Base-by-base conservation (phyloP, 2,113 vertebrate genomes). In the cattle (Bos taurus) region DNA sequence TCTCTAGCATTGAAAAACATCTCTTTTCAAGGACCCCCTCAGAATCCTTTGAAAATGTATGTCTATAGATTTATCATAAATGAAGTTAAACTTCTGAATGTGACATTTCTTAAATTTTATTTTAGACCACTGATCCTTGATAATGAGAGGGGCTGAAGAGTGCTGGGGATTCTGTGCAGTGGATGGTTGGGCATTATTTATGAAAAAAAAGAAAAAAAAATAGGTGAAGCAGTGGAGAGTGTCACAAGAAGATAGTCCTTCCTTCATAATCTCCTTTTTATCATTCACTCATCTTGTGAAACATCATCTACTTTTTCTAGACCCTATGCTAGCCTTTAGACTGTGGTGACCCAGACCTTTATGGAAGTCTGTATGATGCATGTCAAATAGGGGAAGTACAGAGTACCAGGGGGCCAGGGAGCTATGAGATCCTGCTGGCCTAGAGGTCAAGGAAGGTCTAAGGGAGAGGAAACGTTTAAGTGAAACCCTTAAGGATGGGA, bases 221-320 rank as follows among this genome's bases (percentile, higher is more conserved):
- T 83, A n/a, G 52, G 33, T 57, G 82, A 88, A 98, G 15, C 33
- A 33, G 28, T 67, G 46, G 60, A 19, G 28, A 21, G 23, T 85
- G 17, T 77, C 12, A 0, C 36, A 36, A 80, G 87, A 95, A 86
- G 59, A 56, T 36, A 40, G 46, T 67, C 96, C 96, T 78, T 23
- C 78, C 54, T 93, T 96, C 86, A 86, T 85, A 78, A 57, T 86
- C 60, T 82, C 59, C 30, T 83, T 95, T 88, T 88, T 28, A 91
- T 54, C 81, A 85, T 83, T 62, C 23, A 88, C 87, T 84, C 87
- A 89, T 90, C 62, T 57, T 91, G 67, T 64, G 96, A 93, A 92
- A 48, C 40, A 78, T 86, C 48, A 80, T 52, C 59, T 56, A 46
- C 82, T 83, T 94, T 94, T 71, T 56, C 56, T 30, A 74, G 83